Conservation (phyloP, 2,113 vertebrate species). For the Scopus umbretta region DNA sequence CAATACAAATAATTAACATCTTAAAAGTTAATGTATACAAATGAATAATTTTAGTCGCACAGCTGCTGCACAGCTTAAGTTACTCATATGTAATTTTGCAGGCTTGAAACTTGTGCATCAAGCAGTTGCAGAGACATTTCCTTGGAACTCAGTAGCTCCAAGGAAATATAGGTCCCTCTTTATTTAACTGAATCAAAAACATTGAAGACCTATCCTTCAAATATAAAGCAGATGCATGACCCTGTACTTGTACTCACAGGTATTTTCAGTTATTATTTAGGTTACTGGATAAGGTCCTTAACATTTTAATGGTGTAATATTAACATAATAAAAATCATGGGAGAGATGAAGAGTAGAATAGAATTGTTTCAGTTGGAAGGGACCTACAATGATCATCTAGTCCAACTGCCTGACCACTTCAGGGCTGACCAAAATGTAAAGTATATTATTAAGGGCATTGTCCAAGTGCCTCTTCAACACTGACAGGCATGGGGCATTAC, state of each 20-base stretch:
- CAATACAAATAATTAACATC: background rate
- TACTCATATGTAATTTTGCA: background rate
- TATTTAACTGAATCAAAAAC: background rate
- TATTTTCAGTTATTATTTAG: background rate
- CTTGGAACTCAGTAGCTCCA: background rate
- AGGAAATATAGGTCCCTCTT: rapidly evolving
- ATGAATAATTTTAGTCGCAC: background rate
- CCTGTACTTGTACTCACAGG: background rate
- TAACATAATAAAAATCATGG: background rate
- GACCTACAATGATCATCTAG: background rate
- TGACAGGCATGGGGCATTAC: background rate
- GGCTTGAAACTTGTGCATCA: background rate
- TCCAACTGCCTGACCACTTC: background rate
- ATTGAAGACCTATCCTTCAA: background rate
- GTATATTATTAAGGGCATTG: background rate
- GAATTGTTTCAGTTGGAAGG: background rate
- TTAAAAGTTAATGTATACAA: background rate
- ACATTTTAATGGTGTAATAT: background rate
- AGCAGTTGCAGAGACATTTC: background rate
- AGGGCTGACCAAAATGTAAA: background rate
- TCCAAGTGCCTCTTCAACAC: background rate
- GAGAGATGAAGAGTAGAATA: background rate
- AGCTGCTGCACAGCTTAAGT: background rate
- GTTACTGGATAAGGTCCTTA: background rate
- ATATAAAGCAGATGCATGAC: background rate